phyloP scores from a whole-genome alignment of 1,140 invertebrate species.

The Drosophila rhopaloa region DNA sequence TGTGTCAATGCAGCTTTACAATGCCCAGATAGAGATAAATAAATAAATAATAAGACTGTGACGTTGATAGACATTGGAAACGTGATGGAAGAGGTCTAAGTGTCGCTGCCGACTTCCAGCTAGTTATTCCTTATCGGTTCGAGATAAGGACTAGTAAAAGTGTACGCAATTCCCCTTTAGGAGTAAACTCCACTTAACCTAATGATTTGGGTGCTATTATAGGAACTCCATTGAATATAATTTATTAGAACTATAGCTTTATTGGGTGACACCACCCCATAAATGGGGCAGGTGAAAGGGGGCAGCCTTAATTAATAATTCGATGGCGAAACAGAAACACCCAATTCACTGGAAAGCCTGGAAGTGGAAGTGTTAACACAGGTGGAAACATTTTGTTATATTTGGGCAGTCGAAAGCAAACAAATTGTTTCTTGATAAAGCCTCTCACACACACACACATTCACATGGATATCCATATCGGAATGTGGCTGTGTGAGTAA shows the following conservation, averaged over 20 bases:
- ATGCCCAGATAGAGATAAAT: slow-evolving; percentile 19
- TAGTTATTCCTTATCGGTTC: slow-evolving; percentile 51
- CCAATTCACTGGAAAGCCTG: slow-evolving; percentile 60
- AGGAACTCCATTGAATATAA: slow-evolving; percentile 6
- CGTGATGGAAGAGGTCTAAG: slow-evolving; percentile 43
- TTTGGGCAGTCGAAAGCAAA: slow-evolving; percentile 48
- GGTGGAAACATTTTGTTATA: slow-evolving; percentile 57
- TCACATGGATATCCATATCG: slow-evolving; percentile 13
- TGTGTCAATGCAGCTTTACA: slow-evolving; percentile 22
- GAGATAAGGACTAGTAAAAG: slow-evolving; percentile 47
- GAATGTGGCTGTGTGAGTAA: slow-evolving; percentile 23
- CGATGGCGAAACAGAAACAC: slow-evolving; percentile 27
- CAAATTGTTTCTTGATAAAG: slow-evolving; percentile 70
- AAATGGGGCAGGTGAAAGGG: slow-evolving; percentile 13
- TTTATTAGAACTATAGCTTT: slow-evolving; percentile 13
- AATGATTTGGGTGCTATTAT: slow-evolving; percentile 5
- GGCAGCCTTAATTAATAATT: slow-evolving; percentile 54
- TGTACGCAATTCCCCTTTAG: not conserved
- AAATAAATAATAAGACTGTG: slow-evolving; percentile 13
- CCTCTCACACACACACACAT: slow-evolving; percentile 4
- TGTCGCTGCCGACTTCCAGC: slow-evolving; percentile 34
- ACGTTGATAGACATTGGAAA: slow-evolving; percentile 48
- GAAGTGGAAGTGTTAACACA: slow-evolving; percentile 50
- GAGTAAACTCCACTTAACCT: slow-evolving; percentile 9
- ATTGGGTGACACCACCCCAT: not conserved